Base-by-base conservation (phyloP, 1,140 invertebrate genomes). In the Drosophila insularis region DNA sequence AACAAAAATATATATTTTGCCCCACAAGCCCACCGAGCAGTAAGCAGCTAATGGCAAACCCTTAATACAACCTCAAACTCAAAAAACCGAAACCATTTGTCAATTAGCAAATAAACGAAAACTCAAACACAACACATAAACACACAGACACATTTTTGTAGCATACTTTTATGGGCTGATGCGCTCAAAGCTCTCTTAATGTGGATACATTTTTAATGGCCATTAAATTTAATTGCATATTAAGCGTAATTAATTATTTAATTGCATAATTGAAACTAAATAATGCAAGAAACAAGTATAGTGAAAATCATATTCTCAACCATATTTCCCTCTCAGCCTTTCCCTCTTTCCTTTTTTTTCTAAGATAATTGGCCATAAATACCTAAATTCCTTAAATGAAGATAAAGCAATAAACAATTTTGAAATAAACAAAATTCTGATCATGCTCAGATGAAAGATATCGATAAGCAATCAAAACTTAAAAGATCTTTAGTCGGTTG, bases 191-290 rank as follows among this genome's bases (percentile, higher is more conserved):
- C 43, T 50, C 43, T 50, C 17, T 50, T 50, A 50, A 50, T 50
- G 43, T 50, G 43, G 8, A 17, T 66, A 60, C 37, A 81, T 81
- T 71, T 77, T 74, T 66, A 81, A 81, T 81, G 63, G 43, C 50
- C 73, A 71, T 77, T 78, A 66, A 66, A 68, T 55, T 84, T 66
- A 80, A 80, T 67, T 74, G 71, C 78, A 70, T 64, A 65, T 69
- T 64, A 80, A 69, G 53, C 39, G 50, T 27, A 31, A 71, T 78
- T 67, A 23, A 86, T 78, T 67, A 86, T 86, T 78, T 59, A 78
- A 81, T 65, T 50, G 69, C 71, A 68, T 75, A 75, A 86, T 81
- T 81, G 58, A 71, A 86, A 68, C 67, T 68, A 63, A 68, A 81
- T 82, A 74, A 81, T 81, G 69, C 54, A 81, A 56, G 60, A 43